phyloP scores from a whole-genome alignment of 2,113 vertebrate species.

The Podilymbus podiceps region DNA sequence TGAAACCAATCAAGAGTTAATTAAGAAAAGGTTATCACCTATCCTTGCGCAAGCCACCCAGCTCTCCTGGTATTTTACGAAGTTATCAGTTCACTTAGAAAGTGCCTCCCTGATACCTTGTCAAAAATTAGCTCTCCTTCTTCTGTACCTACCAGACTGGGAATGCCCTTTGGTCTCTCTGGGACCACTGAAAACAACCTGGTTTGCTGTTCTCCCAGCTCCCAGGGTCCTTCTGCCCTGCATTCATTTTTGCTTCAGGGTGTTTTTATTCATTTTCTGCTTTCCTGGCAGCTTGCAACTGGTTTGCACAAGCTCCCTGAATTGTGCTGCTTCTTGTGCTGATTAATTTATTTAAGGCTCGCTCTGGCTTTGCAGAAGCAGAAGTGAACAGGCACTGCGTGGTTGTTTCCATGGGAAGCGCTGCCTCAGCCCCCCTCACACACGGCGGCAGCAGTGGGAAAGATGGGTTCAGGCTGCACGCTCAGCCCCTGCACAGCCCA shows the following conservation, averaged over 20 bases:
- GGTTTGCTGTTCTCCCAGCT: not conserved
- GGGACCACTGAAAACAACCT: not conserved
- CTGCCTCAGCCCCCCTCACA: not conserved
- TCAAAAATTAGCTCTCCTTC: not conserved
- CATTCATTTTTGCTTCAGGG: not conserved
- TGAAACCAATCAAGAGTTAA: not conserved
- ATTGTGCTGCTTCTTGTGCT: accelerated
- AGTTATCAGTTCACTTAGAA: not conserved
- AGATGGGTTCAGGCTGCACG: accelerated
- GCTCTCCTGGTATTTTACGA: not conserved
- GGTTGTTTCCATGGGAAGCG: not conserved
- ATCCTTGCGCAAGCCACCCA: not conserved
- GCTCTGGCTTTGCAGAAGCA: not conserved
- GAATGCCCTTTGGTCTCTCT: accelerated
- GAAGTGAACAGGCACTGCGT: accelerated
- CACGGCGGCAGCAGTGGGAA: accelerated
- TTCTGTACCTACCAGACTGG: not conserved
- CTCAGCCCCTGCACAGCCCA: accelerated
- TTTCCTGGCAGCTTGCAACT: not conserved
- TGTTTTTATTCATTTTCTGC: not conserved
- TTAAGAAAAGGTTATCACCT: not conserved
- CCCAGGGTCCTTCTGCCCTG: not conserved
- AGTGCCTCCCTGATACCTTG: not conserved
- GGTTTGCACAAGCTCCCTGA: not conserved
- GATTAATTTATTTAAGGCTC: not conserved